Conservation (phyloP, 2,113 vertebrate species). For the Morphnarchus princeps region DNA sequence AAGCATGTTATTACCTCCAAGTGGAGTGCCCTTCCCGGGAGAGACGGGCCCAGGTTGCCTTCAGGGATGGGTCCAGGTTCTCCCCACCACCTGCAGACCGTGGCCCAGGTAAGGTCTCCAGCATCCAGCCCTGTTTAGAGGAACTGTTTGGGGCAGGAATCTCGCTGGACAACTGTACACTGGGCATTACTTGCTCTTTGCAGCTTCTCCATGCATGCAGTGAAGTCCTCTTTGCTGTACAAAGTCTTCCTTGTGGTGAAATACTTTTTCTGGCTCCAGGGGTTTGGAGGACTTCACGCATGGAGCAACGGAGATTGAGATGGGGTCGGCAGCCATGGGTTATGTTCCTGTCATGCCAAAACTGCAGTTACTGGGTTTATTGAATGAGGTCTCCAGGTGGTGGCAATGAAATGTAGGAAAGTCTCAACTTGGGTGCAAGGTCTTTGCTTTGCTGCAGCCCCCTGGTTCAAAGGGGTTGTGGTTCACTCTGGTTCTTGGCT, state of each 20-base stretch:
- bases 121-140: neutral
- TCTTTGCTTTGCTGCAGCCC: neutral
- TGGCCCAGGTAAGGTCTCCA: neutral
- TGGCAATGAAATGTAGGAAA: neutral
- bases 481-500: neutral
- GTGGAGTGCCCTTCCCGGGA: neutral
- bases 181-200: neutral
- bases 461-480: neutral
- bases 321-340: fast-evolving
- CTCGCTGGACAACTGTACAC: fast-evolving
- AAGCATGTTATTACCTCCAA: neutral
- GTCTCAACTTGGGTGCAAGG: fast-evolving
- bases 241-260: neutral
- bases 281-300: fast-evolving
- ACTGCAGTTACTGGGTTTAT: neutral
- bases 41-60: neutral
- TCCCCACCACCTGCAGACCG: neutral
- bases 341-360: neutral
- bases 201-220: neutral
- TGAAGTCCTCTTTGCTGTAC: neutral
- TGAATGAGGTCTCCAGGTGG: neutral
- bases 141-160: neutral
- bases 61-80: neutral
- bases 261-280: neutral
- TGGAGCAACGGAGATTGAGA: neutral